These are phyloP conservation scores for Arvicanthis niloticus DNA, from an alignment of 2,113 vertebrate species.

Conservation along the genomic window DNA sequence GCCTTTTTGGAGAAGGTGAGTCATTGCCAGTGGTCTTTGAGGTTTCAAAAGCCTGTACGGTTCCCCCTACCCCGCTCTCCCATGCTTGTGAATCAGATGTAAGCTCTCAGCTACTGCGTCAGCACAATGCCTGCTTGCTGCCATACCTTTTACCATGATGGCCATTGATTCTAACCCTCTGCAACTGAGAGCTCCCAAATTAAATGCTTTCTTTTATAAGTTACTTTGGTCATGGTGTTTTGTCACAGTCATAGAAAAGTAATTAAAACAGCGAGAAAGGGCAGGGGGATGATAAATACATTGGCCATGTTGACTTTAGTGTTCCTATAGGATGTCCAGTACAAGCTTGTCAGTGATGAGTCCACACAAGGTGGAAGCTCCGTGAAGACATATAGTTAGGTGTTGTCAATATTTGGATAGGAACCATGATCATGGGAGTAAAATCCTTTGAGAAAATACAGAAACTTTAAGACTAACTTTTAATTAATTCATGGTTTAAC, in stretches of 20 bases:
- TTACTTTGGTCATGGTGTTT: background rate
- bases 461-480: background rate
- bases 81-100: background rate
- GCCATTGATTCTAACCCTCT: background rate
- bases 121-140: background rate
- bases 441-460: background rate
- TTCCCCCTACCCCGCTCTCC: background rate
- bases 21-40: background rate
- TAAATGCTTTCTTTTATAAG: background rate
- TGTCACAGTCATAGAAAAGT: background rate
- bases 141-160: too few relatives aligned
- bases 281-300: background rate
- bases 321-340: too few relatives aligned
- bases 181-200: background rate
- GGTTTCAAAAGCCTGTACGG: background rate
- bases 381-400: background rate
- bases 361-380: background rate
- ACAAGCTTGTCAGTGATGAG: background rate
- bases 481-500: background rate
- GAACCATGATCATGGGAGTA: background rate
- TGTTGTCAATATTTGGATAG: background rate
- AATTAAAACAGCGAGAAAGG: background rate
- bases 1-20: background rate
- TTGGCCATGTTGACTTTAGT: background rate
- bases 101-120: background rate